These are phyloP conservation scores for Sphenodon punctatus DNA, from an alignment of 2,797 vertebrate species.

Conservation along the genomic window DNA sequence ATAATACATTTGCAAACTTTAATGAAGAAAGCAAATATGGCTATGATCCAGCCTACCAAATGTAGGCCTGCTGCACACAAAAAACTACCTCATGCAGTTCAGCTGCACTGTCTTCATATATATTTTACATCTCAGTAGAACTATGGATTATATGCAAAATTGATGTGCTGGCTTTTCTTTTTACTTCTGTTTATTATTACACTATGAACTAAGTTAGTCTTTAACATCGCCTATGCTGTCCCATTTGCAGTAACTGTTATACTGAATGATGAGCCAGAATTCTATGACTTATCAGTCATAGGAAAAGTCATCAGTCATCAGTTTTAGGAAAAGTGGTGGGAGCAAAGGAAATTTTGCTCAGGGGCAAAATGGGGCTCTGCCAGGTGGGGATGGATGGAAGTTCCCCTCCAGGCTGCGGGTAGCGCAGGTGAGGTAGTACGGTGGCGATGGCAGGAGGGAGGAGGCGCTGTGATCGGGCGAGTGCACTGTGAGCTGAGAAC, in stretches of 20 bases:
- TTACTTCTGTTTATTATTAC: slow-evolving; percentile 62
- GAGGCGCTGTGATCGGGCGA: too few relatives aligned
- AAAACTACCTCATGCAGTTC: neutral
- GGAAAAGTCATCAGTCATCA: too few relatives aligned
- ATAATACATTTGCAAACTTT: slow-evolving; percentile 47
- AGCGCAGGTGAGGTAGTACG: too few relatives aligned
- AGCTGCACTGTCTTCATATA: slow-evolving; percentile 6
- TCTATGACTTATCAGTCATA: too few relatives aligned
- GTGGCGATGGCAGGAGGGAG: too few relatives aligned
- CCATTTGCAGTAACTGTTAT: slow-evolving; percentile 62
- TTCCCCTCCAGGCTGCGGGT: too few relatives aligned
- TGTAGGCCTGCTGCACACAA: slow-evolving; percentile 26
- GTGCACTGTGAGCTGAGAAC: too few relatives aligned
- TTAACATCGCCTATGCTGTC: slow-evolving; percentile 50
- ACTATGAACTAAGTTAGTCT: slow-evolving; percentile 52
- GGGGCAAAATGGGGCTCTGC: too few relatives aligned
- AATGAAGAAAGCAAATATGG: slow-evolving; percentile 49
- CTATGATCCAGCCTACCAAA: slow-evolving; percentile 18
- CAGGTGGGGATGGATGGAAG: too few relatives aligned
- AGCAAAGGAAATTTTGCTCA: too few relatives aligned
- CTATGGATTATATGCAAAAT: slow-evolving; percentile 29
- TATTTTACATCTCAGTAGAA: slow-evolving; percentile 25
- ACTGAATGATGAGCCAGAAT: slow-evolving; percentile 53
- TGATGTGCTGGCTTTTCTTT: slow-evolving; percentile 64
- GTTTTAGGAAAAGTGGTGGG: too few relatives aligned